These are phyloP conservation scores for Andrena bicolor DNA, from an alignment of 2,888 invertebrate genomes.

Conservation along the genomic window DNA sequence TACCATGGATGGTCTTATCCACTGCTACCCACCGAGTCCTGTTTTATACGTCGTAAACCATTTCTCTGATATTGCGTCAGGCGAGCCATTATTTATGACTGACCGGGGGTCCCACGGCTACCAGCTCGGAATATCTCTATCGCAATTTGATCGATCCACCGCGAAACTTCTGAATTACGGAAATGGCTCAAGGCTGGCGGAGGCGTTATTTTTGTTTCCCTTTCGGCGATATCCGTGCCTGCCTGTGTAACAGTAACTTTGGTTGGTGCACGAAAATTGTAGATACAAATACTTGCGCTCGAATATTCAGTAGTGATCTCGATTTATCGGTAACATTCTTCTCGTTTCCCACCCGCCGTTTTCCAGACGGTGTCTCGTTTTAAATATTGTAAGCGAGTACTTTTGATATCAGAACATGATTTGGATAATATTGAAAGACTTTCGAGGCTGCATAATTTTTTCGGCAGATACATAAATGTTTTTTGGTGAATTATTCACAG, in stretches of 20 bases:
- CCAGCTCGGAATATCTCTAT: slow-evolving; percentile 48
- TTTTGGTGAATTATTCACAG: too few species aligned
- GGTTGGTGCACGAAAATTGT: slow-evolving; percentile 15
- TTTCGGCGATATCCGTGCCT: not conserved
- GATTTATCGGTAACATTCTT: slow-evolving; percentile 12
- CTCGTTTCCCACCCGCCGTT: not conserved
- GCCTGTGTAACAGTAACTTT: slow-evolving; percentile 8
- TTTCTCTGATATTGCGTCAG: slow-evolving; percentile 21
- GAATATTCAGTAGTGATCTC: slow-evolving; percentile 6
- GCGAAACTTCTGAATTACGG: slow-evolving; percentile 27
- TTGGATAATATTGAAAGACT: not conserved
- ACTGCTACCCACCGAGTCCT: slow-evolving; percentile 20
- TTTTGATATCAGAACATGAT: not conserved
- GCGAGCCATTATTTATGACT: slow-evolving; percentile 61
- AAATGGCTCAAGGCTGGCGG: slow-evolving; percentile 21
- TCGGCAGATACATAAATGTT: too few species aligned
- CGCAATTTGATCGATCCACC: slow-evolving; percentile 53
- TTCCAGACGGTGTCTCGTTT: not conserved
- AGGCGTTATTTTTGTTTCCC: not conserved
- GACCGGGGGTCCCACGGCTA: slow-evolving; percentile 28
- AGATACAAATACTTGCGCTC: slow-evolving; percentile 15
- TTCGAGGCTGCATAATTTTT: not conserved
- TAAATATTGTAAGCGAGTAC: not conserved
- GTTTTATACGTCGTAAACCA: slow-evolving; percentile 61
- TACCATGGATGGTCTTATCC: slow-evolving; percentile 25